Percentiles rank a stretch among this genome's conserved stretches.
These are phyloP conservation scores for Alouatta palliata DNA, from an alignment of 2,113 vertebrate genomes.

Conservation along the genomic window DNA sequence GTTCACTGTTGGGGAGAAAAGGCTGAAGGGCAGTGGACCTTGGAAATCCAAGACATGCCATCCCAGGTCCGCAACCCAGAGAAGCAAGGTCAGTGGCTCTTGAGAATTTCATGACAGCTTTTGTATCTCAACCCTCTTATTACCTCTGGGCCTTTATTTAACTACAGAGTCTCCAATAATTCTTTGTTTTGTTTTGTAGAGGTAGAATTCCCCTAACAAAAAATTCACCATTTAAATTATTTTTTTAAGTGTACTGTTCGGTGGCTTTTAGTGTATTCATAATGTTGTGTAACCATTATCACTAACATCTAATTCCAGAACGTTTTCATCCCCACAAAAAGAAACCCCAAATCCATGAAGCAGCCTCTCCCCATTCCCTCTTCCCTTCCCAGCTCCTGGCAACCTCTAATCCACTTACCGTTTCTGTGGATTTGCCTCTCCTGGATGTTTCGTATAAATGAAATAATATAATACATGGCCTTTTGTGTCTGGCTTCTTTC, in stretches of 20 bases:
- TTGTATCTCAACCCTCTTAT: neutral
- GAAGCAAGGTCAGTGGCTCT: conserved; percentile 86
- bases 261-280: neutral
- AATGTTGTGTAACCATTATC: rapidly evolving
- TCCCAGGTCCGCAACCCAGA: conserved; percentile 91
- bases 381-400: neutral
- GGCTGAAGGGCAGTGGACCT: conserved; percentile 91
- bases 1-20: conserved; percentile 96
- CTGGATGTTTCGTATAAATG: neutral
- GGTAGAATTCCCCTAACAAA: neutral
- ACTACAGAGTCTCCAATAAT: neutral
- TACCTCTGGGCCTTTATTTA: neutral
- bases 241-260: neutral
- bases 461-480: rapidly evolving
- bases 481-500: neutral
- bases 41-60: conserved; percentile 91
- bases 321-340: neutral
- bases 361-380: too few relatives aligned
- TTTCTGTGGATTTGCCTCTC: neutral
- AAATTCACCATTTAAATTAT: neutral
- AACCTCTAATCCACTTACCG: neutral
- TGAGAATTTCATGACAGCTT: neutral
- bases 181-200: neutral
- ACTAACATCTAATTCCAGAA: neutral
- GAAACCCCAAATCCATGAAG: too few relatives aligned